Base-by-base conservation (phyloP, 2,797 vertebrate species). In the Channallabes apus region DNA sequence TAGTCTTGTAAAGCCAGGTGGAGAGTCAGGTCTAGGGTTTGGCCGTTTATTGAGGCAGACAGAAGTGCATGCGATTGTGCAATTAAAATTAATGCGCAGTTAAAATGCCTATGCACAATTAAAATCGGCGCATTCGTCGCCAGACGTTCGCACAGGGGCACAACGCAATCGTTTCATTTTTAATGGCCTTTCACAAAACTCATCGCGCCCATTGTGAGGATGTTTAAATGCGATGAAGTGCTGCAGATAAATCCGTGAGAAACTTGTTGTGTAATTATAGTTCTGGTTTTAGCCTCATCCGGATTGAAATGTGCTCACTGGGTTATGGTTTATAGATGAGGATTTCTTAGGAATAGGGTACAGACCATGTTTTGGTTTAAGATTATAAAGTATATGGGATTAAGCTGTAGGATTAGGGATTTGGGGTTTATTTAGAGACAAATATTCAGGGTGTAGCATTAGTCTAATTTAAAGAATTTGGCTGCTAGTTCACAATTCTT, bases 91-190 rank as follows among this genome's bases (percentile, higher is more conserved):
- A 73, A 72, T 73, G 69, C 6, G 8, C 38, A 51, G 51, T 83
- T 73, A 73, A 61, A 73, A 62, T 73, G 81, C 67, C 81, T 46
- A 8, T 62, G 69, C 18, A n/a, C 69, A 72, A 82, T 82, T 82
- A 82, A 61, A 59, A 41, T 22, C 81, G 9, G 29, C 29, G 75
- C 56, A 56, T 82, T 82, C 68, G 14, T 73, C 35, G 56, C 67
- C 68, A 75, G 58, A 75, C 71, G 22, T 73, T 64, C 75, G 38
- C 58, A 64, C 24, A 32, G 38, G 58, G 29, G 58, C 58, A 8
- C 82, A 64, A 24, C 41, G 59, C 38, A 12, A 64, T 22, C 35
- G 67, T 82, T 78, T 61, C 75, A 38, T 59, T 77, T 78, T 78
- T 78, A 78, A 64, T 62, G 14, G 12, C 58, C 29, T 79, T 62